These are phyloP conservation scores for Steinernema scapterisci DNA, from an alignment of 2,888 invertebrate species.

Conservation along the genomic window DNA sequence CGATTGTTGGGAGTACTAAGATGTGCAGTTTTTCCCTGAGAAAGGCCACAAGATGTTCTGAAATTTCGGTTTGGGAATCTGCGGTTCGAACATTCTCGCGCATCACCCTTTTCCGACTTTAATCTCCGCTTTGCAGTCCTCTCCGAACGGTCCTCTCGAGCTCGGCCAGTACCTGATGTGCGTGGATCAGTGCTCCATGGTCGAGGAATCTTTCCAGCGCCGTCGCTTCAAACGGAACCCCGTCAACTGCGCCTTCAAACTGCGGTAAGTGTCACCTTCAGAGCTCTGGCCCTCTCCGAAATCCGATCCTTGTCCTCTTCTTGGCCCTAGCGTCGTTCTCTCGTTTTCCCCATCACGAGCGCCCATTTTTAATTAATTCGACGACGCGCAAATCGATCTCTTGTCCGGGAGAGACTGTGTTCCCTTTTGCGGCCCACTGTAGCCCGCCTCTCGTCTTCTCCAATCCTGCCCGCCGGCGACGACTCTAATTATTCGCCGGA, in stretches of 20 bases:
- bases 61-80: no score
- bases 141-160: constrained; percentile 49
- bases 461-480: constrained; percentile 1
- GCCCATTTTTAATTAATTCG: constrained; percentile 32
- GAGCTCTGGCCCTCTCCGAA: background rate
- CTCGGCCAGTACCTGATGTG: constrained; percentile 63
- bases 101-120: no score
- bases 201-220: constrained; percentile 46
- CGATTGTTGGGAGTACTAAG: no score
- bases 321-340: background rate
- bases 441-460: background rate
- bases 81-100: no score
- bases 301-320: constrained; percentile 8
- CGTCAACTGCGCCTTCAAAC: constrained; percentile 62
- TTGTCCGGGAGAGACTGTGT: background rate
- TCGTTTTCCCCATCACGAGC: background rate
- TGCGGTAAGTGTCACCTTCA: constrained; percentile 48
- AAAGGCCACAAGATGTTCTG: background rate
- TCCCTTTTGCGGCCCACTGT: constrained; percentile 14
- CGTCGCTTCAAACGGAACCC: constrained; percentile 49
- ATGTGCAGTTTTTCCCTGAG: no score
- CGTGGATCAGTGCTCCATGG: constrained; percentile 63
- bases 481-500: constrained; percentile 29
- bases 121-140: constrained; percentile 29
- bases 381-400: constrained; percentile 31